A percentile compares a stretch with the other conserved stretches of the same genome.
Conservation (phyloP, 2,113 vertebrate genomes). For the Beaufortia kweichowensis region DNA sequence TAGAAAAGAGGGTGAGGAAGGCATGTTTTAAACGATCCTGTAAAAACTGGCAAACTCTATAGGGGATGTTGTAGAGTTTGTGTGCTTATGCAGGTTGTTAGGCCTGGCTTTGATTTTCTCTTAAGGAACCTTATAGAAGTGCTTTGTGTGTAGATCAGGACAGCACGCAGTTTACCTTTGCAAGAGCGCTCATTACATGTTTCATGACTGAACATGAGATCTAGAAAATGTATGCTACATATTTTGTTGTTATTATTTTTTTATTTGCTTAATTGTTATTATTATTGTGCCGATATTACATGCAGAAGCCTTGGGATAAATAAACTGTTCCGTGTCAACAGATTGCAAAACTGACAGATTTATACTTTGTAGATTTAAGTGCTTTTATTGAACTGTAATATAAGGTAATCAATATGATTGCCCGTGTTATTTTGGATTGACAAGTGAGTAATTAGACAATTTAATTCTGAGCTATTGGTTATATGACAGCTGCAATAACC, state of each 20-base stretch:
- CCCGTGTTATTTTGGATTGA: conserved; percentile 21
- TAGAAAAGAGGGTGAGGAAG: conserved; percentile 16
- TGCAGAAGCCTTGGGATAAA: background rate
- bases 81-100: background rate
- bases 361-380: background rate
- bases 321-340: background rate
- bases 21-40: background rate
- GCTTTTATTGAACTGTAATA: conserved; percentile 34
- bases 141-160: background rate
- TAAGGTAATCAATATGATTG: conserved; percentile 17
- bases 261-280: no score
- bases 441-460: conserved; percentile 11
- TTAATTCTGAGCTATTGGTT: conserved; percentile 16
- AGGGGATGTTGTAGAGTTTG: background rate
- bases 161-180: background rate
- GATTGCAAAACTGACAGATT: conserved; percentile 10
- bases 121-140: background rate
- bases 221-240: no score
- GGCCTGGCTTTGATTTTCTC: conserved; percentile 34
- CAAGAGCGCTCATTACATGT: background rate
- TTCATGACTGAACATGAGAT: background rate
- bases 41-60: background rate
- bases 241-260: no score
- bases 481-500: conserved; percentile 17
- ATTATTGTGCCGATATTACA: background rate